Evolutionary conservation across 2,888 invertebrate species (phyloP).

Genomic region (Drosophila merina): DNA sequence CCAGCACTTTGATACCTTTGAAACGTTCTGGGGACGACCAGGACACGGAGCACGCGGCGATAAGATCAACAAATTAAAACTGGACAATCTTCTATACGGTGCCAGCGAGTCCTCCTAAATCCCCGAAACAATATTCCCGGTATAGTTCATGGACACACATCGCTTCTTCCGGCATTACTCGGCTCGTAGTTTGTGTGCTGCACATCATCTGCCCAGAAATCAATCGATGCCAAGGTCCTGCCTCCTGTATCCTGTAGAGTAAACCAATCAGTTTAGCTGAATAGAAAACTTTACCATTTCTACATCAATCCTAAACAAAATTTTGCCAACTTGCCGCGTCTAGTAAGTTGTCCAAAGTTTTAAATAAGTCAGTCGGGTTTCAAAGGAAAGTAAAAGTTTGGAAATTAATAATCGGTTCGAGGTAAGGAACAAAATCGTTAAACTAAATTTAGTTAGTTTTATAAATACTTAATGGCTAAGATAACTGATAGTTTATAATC

Average conservation of each 20-base stretch:
- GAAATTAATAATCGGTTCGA: slow-evolving; percentile 16
- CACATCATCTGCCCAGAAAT: slow-evolving; percentile 55
- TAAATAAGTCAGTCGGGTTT: slow-evolving; percentile 22
- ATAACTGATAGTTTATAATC: background rate
- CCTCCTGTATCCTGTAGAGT: slow-evolving; percentile 6
- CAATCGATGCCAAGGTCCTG: slow-evolving; percentile 49
- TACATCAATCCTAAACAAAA: slow-evolving; percentile 32
- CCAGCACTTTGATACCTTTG: slow-evolving; percentile 91
- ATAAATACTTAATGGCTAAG: slow-evolving; percentile 13
- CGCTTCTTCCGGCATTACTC: slow-evolving; percentile 25
- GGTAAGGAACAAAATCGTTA: slow-evolving; percentile 12
- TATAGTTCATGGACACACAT: slow-evolving; percentile 9
- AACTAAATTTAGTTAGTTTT: slow-evolving; percentile 37
- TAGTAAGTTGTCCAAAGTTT: slow-evolving; percentile 81
- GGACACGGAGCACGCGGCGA: slow-evolving; percentile 85
- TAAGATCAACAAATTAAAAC: slow-evolving; percentile 82
- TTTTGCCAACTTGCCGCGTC: slow-evolving; percentile 80
- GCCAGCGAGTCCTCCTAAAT: slow-evolving; percentile 69
- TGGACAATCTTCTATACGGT: slow-evolving; percentile 84
- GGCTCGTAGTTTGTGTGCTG: slow-evolving; percentile 59
- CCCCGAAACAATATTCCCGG: slow-evolving; percentile 49
- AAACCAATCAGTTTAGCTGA: slow-evolving; percentile 13
- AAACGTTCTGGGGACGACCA: slow-evolving; percentile 91
- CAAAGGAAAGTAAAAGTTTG: background rate
- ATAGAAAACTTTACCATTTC: slow-evolving; percentile 4